These are phyloP conservation scores for Sarcophaga bullata DNA, from an alignment of 1,140 invertebrate genomes.

Conservation along the genomic window DNA sequence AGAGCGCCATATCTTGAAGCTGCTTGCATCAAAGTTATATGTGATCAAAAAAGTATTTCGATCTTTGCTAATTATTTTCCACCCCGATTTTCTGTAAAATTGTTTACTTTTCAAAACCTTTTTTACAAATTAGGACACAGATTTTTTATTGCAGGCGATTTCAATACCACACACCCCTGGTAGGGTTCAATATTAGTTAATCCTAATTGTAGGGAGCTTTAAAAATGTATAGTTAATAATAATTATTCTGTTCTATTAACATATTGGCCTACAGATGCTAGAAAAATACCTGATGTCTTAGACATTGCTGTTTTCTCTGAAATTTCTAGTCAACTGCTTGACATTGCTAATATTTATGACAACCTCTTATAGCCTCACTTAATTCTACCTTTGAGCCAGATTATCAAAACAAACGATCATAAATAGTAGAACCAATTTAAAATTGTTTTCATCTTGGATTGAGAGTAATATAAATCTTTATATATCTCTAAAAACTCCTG, in stretches of 20 bases:
- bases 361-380: not conserved
- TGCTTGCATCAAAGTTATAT: conserved; percentile 42
- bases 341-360: conserved; percentile 17
- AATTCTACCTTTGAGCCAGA: too few relatives aligned
- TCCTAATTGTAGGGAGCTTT: conserved; percentile 29
- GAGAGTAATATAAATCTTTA: conserved; percentile 25
- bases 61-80: conserved; percentile 36
- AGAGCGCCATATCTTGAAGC: conserved; percentile 42
- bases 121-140: conserved; percentile 56
- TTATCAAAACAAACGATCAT: too few relatives aligned
- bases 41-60: conserved; percentile 19
- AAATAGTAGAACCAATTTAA: not conserved
- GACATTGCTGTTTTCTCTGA: too few relatives aligned
- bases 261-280: conserved; percentile 27
- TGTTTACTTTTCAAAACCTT: conserved; percentile 53
- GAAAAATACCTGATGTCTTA: conserved; percentile 26
- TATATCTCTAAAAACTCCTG: not conserved
- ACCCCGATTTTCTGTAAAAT: conserved; percentile 28
- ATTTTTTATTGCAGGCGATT: too few relatives aligned
- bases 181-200: conserved; percentile 23
- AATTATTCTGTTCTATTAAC: conserved; percentile 16
- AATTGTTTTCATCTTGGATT: not conserved
- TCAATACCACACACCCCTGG: too few relatives aligned
- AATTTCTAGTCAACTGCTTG: too few relatives aligned
- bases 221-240: conserved; percentile 22